phyloP scores from a whole-genome alignment of 2,888 invertebrate species.

The Chydorus sphaericus region DNA sequence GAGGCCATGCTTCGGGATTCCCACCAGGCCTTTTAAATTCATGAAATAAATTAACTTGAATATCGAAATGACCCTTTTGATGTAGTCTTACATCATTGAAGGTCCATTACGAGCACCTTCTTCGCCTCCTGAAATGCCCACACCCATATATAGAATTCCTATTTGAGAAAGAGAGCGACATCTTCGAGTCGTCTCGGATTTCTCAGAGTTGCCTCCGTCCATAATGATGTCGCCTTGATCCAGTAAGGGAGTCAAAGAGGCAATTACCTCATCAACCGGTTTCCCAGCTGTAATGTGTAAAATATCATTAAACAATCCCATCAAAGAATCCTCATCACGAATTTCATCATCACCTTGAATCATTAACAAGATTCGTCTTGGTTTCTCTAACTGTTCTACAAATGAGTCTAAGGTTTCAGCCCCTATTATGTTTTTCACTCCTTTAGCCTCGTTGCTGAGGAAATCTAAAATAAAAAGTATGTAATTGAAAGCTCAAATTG shows the following conservation, averaged over 20 bases:
- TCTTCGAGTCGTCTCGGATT: constrained; percentile 77
- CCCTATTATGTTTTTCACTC: constrained; percentile 80
- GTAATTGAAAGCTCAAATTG: no score
- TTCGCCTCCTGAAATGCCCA: constrained; percentile 93
- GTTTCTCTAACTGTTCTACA: constrained; percentile 76
- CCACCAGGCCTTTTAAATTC: constrained; percentile 62
- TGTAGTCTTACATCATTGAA: constrained; percentile 68
- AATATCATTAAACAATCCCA: constrained; percentile 18
- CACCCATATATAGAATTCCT: constrained; percentile 74
- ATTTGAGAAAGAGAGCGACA: constrained; percentile 56
- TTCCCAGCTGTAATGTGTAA: constrained; percentile 51
- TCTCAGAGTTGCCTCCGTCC: constrained; percentile 98
- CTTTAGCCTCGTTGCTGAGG: constrained; percentile 88
- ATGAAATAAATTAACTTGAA: neutral
- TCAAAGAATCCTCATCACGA: neutral
- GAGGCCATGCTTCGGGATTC: constrained; percentile 81
- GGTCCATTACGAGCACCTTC: constrained; percentile 93
- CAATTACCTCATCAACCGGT: constrained; percentile 89
- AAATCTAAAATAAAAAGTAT: constrained; percentile 48
- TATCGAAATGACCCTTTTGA: no score
- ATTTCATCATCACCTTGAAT: neutral
- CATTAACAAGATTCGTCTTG: constrained; percentile 43
- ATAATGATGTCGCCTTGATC: constrained; percentile 92
- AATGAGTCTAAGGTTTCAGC: constrained; percentile 84
- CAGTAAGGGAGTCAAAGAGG: constrained; percentile 63